These are phyloP conservation scores for Pediacus dermestoides DNA, from an alignment of 2,888 invertebrate genomes.

Conservation along the genomic window DNA sequence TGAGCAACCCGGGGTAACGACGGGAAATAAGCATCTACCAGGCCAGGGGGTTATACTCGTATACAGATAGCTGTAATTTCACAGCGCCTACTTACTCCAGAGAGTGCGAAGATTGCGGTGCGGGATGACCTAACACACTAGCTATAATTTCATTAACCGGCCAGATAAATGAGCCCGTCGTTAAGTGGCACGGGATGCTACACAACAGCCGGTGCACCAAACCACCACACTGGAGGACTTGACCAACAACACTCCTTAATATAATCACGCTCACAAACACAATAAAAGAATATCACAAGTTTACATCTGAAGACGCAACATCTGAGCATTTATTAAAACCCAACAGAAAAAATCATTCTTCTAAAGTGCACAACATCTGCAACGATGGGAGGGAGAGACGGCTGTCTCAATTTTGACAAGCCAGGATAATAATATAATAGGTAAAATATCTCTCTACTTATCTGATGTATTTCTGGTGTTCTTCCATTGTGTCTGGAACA, in stretches of 20 bases:
- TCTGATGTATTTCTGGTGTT: constrained; percentile 35
- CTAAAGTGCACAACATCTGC: no score
- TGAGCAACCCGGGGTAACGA: constrained; percentile 34
- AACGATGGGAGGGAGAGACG: no score
- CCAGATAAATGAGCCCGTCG: constrained; percentile 54
- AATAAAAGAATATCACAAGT: constrained; percentile 36
- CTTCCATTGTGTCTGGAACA: constrained; percentile 41
- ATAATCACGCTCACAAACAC: constrained; percentile 36
- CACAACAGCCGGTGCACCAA: constrained; percentile 39
- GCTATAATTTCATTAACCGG: constrained; percentile 58
- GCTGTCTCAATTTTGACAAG: no score
- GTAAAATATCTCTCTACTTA: constrained; percentile 11
- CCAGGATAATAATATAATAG: no score
- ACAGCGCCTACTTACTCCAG: constrained; percentile 11
- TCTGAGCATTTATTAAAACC: constrained; percentile 28
- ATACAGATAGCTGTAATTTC: constrained; percentile 7
- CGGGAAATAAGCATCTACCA: constrained; percentile 31
- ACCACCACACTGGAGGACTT: constrained; percentile 12
- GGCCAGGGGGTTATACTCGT: background rate
- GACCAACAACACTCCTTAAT: constrained; percentile 30
- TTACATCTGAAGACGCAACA: constrained; percentile 15
- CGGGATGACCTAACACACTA: constrained; percentile 44
- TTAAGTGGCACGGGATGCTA: constrained; percentile 29
- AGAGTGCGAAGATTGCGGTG: constrained; percentile 38
- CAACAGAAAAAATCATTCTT: no score